phyloP scores from a whole-genome alignment of 2,888 invertebrate species.

The Lithosia quadra region DNA sequence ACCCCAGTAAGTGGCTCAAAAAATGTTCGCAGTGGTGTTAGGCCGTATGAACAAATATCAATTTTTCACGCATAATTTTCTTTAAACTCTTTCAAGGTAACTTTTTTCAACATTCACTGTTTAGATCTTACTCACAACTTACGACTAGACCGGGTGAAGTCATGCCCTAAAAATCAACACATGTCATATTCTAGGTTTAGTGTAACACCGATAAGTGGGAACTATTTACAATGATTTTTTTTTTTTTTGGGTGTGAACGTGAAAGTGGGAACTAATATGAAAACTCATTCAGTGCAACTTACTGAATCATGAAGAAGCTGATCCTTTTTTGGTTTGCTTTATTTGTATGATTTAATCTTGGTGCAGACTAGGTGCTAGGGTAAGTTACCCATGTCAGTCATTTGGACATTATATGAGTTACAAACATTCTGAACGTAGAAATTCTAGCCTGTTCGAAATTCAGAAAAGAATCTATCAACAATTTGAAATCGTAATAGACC shows the following conservation, averaged over 20 bases:
- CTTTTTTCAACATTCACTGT: background rate
- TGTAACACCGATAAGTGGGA: background rate
- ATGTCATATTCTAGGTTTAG: no score
- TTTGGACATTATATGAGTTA: background rate
- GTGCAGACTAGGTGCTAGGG: background rate
- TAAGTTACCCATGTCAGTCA: no score
- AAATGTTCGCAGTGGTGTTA: background rate
- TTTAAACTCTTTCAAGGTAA: background rate
- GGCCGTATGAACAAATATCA: background rate
- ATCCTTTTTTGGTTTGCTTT: no score
- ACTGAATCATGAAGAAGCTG: no score
- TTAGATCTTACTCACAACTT: background rate
- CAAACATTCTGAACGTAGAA: background rate
- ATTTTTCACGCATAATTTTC: no score
- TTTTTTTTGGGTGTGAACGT: no score
- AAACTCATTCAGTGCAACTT: no score
- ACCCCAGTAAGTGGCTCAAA: background rate
- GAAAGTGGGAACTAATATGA: no score
- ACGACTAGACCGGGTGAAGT: background rate
- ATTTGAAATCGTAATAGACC: slow-evolving; percentile 1
- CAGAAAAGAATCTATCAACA: background rate
- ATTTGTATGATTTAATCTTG: no score
- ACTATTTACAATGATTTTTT: no score
- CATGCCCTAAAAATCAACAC: background rate
- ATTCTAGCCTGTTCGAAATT: background rate